Evolutionary conservation across 2,113 vertebrate genomes (phyloP).

Genomic region (Nanorana parkeri): DNA sequence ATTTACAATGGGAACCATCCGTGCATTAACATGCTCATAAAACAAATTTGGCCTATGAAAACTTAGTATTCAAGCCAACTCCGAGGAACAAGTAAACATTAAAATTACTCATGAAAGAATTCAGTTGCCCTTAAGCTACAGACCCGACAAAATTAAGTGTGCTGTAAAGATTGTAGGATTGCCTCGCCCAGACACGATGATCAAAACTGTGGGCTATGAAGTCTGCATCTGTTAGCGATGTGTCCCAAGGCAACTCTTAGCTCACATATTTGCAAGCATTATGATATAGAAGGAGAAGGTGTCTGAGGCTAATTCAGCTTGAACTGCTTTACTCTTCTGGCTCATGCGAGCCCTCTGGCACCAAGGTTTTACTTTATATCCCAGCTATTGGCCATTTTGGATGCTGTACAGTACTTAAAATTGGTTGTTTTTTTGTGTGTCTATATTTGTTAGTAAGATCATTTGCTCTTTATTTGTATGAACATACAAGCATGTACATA

Average conservation of each 20-base stretch:
- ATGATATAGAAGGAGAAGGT: constrained; percentile 54
- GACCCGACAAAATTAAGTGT: constrained; percentile 16
- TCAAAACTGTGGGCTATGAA: constrained; percentile 42
- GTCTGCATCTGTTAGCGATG: constrained; percentile 47
- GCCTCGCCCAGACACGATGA: not conserved
- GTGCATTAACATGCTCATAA: not conserved
- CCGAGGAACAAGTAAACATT: constrained; percentile 40
- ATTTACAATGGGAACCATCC: not conserved
- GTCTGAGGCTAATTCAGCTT: constrained; percentile 54
- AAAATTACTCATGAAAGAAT: constrained; percentile 30
- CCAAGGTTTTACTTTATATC: constrained; percentile 17
- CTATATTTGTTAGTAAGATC: not conserved
- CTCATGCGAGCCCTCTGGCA: constrained; percentile 31
- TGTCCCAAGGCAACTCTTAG: constrained; percentile 52
- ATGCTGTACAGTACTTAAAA: constrained; percentile 15
- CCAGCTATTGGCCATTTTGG: not conserved
- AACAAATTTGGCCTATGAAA: constrained; percentile 39
- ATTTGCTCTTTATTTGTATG: not conserved
- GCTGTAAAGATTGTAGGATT: constrained; percentile 50
- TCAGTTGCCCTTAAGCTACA: constrained; percentile 40
- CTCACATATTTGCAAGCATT: constrained; percentile 51
- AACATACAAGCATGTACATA: no score
- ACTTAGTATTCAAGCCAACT: constrained; percentile 3
- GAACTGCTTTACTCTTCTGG: constrained; percentile 42
- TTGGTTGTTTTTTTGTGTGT: not conserved